These are phyloP conservation scores for Ursus arctos DNA, from an alignment of 2,113 vertebrate species.

Conservation along the genomic window DNA sequence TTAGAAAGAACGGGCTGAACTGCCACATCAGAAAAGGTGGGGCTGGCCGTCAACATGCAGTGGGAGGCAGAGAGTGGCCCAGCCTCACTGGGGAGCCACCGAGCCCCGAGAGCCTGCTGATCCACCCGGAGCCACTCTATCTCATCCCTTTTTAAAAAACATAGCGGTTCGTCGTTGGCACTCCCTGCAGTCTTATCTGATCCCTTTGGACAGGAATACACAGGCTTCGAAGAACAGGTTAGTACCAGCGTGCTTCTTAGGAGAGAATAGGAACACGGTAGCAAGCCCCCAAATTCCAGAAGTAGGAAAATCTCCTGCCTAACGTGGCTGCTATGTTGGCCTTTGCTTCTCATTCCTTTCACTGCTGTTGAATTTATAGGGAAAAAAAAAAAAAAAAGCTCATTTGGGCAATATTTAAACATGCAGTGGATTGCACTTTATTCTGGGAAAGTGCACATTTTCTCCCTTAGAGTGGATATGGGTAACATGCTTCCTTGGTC, in stretches of 20 bases:
- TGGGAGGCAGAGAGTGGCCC: not conserved
- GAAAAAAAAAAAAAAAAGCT: not conserved
- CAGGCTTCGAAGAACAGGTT: not conserved
- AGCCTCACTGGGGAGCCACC: not conserved
- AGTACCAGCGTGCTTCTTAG: not conserved
- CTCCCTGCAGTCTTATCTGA: not conserved
- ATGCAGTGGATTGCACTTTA: not conserved
- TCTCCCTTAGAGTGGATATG: not conserved
- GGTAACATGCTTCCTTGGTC: constrained; percentile 33
- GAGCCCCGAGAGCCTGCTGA: rapidly evolving
- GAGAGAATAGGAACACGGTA: not conserved
- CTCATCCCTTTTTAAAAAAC: not conserved
- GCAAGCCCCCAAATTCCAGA: not conserved
- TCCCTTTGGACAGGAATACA: not conserved
- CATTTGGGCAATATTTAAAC: not conserved
- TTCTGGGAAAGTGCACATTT: not conserved
- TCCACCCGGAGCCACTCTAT: rapidly evolving
- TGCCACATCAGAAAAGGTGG: not conserved
- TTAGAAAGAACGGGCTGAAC: not conserved
- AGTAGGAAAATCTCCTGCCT: not conserved
- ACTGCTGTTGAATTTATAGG: not conserved
- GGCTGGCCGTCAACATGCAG: not conserved
- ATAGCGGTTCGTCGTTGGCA: not conserved
- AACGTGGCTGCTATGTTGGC: not conserved
- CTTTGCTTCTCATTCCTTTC: not conserved